Percentiles rank a stretch among this genome's conserved stretches.
Evolutionary conservation across 2,797 vertebrate species (phyloP).

Genomic region (Cyclura pinguis): DNA sequence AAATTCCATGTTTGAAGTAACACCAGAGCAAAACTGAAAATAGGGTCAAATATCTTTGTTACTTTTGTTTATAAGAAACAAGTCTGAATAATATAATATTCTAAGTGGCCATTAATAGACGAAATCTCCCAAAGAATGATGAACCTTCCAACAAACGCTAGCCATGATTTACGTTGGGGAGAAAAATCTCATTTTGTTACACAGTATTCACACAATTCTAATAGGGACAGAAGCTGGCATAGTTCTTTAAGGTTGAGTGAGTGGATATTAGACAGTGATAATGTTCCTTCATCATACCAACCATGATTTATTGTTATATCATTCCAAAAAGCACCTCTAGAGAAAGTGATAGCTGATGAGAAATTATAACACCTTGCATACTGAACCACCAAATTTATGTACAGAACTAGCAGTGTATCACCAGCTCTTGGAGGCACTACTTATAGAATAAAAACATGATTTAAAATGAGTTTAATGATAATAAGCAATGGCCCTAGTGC

Average conservation of each 20-base stretch:
- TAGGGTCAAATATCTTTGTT: background rate
- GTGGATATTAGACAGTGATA: slow-evolving; percentile 43
- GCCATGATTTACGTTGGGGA: slow-evolving; percentile 26
- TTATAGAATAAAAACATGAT: slow-evolving; percentile 36
- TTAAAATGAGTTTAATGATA: slow-evolving; percentile 21
- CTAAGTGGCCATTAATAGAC: slow-evolving; percentile 16
- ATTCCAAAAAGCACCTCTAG: slow-evolving; percentile 32
- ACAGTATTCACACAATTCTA: slow-evolving; percentile 37
- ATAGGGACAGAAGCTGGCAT: slow-evolving; percentile 16
- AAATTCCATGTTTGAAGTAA: background rate
- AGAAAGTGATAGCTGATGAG: slow-evolving; percentile 42
- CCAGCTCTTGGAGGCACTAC: slow-evolving; percentile 11
- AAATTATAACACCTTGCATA: slow-evolving; percentile 31
- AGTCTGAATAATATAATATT: slow-evolving; percentile 12
- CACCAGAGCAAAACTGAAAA: background rate
- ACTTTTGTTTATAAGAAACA: background rate
- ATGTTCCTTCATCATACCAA: slow-evolving; percentile 30
- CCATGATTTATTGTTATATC: slow-evolving; percentile 42
- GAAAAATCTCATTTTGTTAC: slow-evolving; percentile 46
- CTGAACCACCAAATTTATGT: slow-evolving; percentile 41
- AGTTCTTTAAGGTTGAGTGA: slow-evolving; percentile 41
- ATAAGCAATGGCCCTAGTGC: background rate
- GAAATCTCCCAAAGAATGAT: slow-evolving; percentile 18
- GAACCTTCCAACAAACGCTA: slow-evolving; percentile 6
- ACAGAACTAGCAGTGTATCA: slow-evolving; percentile 25